Conservation (phyloP, 2,113 vertebrate species). For the Mesoclemmys tuberculata region DNA sequence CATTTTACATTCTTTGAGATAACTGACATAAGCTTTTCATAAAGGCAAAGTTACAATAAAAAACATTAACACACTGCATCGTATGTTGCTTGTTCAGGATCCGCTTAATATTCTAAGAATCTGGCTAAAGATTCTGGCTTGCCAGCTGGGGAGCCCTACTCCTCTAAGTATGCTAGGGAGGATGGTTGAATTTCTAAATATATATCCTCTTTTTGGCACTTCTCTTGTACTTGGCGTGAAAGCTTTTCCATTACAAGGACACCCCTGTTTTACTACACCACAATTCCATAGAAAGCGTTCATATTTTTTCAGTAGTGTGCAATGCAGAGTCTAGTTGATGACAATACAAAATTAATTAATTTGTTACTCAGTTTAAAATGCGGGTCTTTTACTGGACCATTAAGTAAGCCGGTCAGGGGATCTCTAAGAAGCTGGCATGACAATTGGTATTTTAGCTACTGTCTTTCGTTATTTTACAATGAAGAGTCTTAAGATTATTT, state of each 20-base stretch:
- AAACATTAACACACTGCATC: background rate
- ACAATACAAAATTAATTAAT: background rate
- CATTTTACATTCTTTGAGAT: conserved; percentile 5
- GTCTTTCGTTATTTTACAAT: conserved; percentile 9
- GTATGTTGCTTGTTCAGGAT: background rate
- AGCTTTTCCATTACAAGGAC: background rate
- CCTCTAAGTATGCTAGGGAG: background rate
- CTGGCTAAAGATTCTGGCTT: background rate
- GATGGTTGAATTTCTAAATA: background rate
- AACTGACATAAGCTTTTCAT: background rate
- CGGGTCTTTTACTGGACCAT: background rate
- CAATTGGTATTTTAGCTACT: background rate
- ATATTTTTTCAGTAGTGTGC: background rate
- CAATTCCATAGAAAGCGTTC: background rate
- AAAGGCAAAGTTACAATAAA: background rate
- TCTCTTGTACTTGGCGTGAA: background rate
- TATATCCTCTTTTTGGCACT: background rate
- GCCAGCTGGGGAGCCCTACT: background rate
- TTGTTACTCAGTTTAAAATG: background rate
- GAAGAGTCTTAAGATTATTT: background rate
- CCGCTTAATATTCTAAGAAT: background rate
- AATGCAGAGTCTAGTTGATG: background rate
- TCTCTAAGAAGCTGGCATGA: background rate
- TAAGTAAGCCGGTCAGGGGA: background rate
- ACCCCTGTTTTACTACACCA: background rate